Evolutionary conservation across 2,888 invertebrate species (phyloP), one percentile per base, ranked within the genome.

Genomic region (Formica aserva): DNA sequence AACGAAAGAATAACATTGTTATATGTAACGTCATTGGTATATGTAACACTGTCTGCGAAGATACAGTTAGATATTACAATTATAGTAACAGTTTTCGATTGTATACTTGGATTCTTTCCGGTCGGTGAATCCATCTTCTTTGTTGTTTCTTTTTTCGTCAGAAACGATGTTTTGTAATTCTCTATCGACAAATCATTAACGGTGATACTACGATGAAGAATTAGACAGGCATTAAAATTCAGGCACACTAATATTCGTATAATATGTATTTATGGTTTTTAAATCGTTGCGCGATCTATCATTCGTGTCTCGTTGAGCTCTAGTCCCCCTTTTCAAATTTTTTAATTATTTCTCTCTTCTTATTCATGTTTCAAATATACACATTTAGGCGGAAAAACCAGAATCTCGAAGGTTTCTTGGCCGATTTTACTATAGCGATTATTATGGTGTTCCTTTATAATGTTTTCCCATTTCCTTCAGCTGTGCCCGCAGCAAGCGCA

Each of bases 401-500:
- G 72, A n/a, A 8, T 48, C 48, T 48, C n/a, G 0, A 52, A 52
- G n/a, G n/a, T 22, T 55, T 55, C 76, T 15, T 29, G 77, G 81
- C 32, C 88, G 76, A 84, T 82, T 83, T 78, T 71, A 18, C 60
- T 32, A 15, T 11, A 3, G 60, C 84, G 85, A 88, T 90, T 89
- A 88, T 81, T 85, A 88, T 89, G 83, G 89, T 76, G 85, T 84
- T 80, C 75, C 81, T 66, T 83, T 86, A 72, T 38, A 85, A 85
- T 84, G 83, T 75, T 84, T 86, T 88, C 85, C 89, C 85, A 91
- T 90, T 92, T 91, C 90, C 91, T 90, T 93, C 94, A 94, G 93
- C 94, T 94, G 94, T 92, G 93, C 94, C 94, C 94, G 94, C 94
- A 94, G 93, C 89, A 88, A 82, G 8, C 26, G 75, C 84, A 88